Conservation (phyloP, 2,888 invertebrate species). For the Folsomia manolachei region DNA sequence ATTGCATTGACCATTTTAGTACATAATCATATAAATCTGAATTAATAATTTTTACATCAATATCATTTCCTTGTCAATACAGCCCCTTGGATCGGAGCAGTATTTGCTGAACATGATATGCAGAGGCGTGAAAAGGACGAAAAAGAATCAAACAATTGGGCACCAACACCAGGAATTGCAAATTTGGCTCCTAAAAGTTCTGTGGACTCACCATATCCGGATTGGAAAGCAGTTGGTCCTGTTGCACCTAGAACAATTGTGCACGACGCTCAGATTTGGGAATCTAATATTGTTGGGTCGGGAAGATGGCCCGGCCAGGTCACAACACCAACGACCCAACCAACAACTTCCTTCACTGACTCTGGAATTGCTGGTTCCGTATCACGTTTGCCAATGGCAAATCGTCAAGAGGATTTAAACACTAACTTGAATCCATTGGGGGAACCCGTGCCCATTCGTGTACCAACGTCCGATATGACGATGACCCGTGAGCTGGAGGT, state of each 20-base stretch:
- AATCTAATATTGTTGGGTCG: conserved; percentile 17
- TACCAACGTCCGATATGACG: conserved; percentile 36
- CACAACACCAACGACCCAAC: conserved; percentile 13
- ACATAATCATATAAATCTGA: not conserved
- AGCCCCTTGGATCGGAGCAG: not conserved
- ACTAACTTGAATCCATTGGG: conserved; percentile 18
- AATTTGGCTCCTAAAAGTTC: conserved; percentile 10
- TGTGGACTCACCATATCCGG: conserved; percentile 11
- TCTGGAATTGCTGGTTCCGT: conserved; percentile 39
- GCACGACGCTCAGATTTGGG: conserved; percentile 46
- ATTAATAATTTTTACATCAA: not conserved
- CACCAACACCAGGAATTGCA: conserved; percentile 11
- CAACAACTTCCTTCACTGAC: conserved; percentile 14
- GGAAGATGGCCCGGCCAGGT: conserved; percentile 36
- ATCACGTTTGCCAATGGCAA: not conserved
- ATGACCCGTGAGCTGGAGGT: conserved; percentile 50
- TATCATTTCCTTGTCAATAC: no score
- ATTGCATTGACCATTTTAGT: not conserved
- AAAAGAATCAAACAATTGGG: not conserved
- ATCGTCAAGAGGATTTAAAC: not conserved
- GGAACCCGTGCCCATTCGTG: conserved; percentile 23
- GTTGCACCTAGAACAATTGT: not conserved
- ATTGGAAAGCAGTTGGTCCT: conserved; percentile 20
- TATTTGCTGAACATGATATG: not conserved
- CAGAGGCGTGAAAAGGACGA: not conserved